Evolutionary conservation across 1,140 invertebrate species (phyloP), one percentile per base, ranked within the genome.

Genomic region (Phocides pigmalion): DNA sequence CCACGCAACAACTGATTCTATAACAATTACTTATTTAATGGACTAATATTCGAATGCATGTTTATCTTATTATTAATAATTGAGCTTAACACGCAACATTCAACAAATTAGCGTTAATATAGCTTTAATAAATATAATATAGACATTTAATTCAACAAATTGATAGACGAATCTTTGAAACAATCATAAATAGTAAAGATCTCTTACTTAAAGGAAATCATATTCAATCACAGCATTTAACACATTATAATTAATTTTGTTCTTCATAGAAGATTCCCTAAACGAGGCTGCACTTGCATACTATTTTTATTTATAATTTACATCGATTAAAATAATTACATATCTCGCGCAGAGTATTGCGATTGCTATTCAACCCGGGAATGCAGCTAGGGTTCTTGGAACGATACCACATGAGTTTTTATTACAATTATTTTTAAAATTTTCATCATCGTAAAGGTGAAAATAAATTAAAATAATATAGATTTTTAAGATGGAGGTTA

Each of bases 11-110:
- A 22, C 4, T 28, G n/a, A 28, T 28, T 8, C 25, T 8, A 28
- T 28, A 28, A 70, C 28, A 70, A 54, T 66, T 64, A 25, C n/a
- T n/a, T n/a, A 69, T 62, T 66, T 73, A 74, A 74, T 75, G 64
- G 67, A 77, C 71, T 75, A 78, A 64, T 67, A 75, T 66, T 72
- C 59, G 62, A 64, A 70, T 70, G 56, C 63, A 58, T 61, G 47
- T 74, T 72, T 66, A 68, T 53, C 65, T 70, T 78, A 77, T 20
- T 62, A 64, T 70, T 79, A 82, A 70, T 84, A 84, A 84, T 84
- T 84, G 82, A 84, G 82, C 82, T 69, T 74, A 65, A 74, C 62
- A 75, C 58, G 46, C 51, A 66, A 51, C 46, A 11, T 20, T 58
- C 16, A 49, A 66, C 16, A 42, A 63, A 68, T 32, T 44, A 39